Base-by-base conservation (phyloP, 2,888 invertebrate species). In the Yponomeuta malinellus region DNA sequence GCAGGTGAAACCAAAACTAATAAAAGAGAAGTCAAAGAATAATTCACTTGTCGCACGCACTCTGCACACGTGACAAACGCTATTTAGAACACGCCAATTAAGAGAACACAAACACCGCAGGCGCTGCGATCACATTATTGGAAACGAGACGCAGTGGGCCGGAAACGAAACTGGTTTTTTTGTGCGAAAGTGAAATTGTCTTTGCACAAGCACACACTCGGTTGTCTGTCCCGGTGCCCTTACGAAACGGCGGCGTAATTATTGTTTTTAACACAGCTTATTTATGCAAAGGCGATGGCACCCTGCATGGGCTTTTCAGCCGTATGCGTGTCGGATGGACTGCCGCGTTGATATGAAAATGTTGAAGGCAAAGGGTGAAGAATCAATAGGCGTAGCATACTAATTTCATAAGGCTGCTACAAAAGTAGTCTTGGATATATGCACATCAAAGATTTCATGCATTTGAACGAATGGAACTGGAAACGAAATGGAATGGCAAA, bases 131-230 rank as follows among this genome's bases (percentile, higher is more conserved):
- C 52, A 59, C 52, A 59, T 59, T 59, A 9, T 59, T 15, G 52
- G 15, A 59, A 15, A 15, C 12, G 15, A 59, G 52, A 59, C 52
- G 52, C 52, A 15, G 52, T 12, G 15, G 52, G 52, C 15, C 15
- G 52, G 12, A 59, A 59, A 59, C 12, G 12, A 59, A 59, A 59
- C 52, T 5, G 15, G 52, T 59, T 59, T 59, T 59, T 15, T 59
- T 59, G 52, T 59, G 15, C 52, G 65, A 65, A 65, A 65, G 65
- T 65, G 33, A 65, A 65, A 65, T 65, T 10, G 33, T 65, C 29
- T 65, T 65, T 29, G 31, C 33, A 10, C 65, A 65, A 31, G 52
- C 52, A 43, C 43, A 43, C 52, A 65, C 33, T 29, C 65, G 65
- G 15, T 15, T 15, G 52, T 15, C 29, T 0, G 23, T 65, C 65